Percentiles rank a stretch among this genome's conserved stretches.
Conservation (phyloP, 2,888 invertebrate species). For the Tachina lurida region DNA sequence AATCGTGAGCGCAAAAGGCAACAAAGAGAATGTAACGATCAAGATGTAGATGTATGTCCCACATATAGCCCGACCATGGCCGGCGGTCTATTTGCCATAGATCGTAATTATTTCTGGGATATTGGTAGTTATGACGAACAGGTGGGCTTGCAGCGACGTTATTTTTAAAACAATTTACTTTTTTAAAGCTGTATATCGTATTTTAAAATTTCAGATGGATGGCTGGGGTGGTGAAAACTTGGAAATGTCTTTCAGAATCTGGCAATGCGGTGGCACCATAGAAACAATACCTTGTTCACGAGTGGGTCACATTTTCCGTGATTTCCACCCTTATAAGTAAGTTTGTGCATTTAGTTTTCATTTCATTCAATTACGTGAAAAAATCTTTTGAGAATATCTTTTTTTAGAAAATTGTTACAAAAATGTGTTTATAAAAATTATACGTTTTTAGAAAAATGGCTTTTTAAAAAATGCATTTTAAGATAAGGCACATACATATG, state of each 20-base stretch:
- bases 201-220: constrained; percentile 87
- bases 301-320: constrained; percentile 97
- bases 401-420: too few species aligned
- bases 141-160: constrained; percentile 70
- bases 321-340: constrained; percentile 95
- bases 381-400: too few species aligned
- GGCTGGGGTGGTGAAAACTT: constrained; percentile 99
- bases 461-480: too few species aligned
- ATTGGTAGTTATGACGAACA: constrained; percentile 96
- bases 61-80: constrained; percentile 96
- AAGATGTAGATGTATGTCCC: constrained; percentile 78
- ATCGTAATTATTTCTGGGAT: constrained; percentile 97
- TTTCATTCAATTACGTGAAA: too few species aligned
- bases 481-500: too few species aligned
- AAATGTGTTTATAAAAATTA: too few species aligned
- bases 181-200: background rate
- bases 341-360: constrained; percentile 33
- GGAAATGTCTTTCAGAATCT: constrained; percentile 97
- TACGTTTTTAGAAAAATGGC: too few species aligned
- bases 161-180: background rate
- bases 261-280: constrained; percentile 93
- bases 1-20: constrained; percentile 81
- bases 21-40: constrained; percentile 76
- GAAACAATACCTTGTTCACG: constrained; percentile 97
- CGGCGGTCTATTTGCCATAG: constrained; percentile 98